Evolutionary conservation across 1,140 invertebrate genomes (phyloP).

Genomic region (Oreohelix idahoensis): DNA sequence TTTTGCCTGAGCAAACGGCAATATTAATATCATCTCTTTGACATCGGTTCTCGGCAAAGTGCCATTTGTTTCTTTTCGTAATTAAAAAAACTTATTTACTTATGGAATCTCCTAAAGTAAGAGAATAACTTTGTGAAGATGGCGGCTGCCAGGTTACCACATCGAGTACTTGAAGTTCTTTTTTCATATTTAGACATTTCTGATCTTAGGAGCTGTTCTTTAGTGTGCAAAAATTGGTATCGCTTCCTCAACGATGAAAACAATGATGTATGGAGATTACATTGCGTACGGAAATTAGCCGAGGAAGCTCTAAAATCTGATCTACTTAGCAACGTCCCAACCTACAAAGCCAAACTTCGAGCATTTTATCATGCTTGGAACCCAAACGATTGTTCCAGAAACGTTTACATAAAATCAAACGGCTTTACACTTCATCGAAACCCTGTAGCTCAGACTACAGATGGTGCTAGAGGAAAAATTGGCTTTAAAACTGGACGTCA

Average conservation of each 20-base stretch:
- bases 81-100: neutral
- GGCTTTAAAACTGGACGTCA: slow-evolving; percentile 93
- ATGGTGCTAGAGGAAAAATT: slow-evolving; percentile 94
- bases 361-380: slow-evolving; percentile 98
- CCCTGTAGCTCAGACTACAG: slow-evolving; percentile 98
- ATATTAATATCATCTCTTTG: too few relatives aligned
- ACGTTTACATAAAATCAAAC: slow-evolving; percentile 97
- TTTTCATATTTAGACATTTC: slow-evolving; percentile 92
- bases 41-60: too few relatives aligned
- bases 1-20: too few relatives aligned
- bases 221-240: slow-evolving; percentile 96
- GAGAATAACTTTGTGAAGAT: slow-evolving; percentile 42
- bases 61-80: too few relatives aligned
- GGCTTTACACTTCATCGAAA: slow-evolving; percentile 98
- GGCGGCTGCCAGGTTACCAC: slow-evolving; percentile 75
- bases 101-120: neutral
- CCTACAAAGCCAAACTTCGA: slow-evolving; percentile 94
- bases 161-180: slow-evolving; percentile 91
- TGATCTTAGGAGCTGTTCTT: slow-evolving; percentile 89
- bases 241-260: slow-evolving; percentile 92
- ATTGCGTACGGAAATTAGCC: slow-evolving; percentile 89
- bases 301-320: slow-evolving; percentile 94
- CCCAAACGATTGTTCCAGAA: slow-evolving; percentile 95
- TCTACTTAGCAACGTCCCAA: slow-evolving; percentile 88
- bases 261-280: slow-evolving; percentile 94